Evolutionary conservation across 2,113 vertebrate species (phyloP), one percentile per base, ranked within the genome.

Genomic region (Peucedramus taeniatus): DNA sequence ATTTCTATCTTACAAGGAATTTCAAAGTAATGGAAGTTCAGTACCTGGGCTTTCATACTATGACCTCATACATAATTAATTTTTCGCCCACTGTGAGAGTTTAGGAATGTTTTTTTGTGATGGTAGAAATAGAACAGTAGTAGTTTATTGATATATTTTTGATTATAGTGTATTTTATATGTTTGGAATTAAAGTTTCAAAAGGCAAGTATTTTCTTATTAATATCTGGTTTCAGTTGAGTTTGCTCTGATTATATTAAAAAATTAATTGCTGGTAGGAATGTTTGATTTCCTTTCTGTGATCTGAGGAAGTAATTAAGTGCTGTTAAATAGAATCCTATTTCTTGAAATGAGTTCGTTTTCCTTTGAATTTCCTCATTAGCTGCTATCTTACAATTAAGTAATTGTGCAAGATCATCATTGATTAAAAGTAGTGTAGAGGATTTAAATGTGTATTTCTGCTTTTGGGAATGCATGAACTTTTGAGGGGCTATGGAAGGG

Each of bases 281-380:
- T 82, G 61, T 84, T 82, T 90, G 64, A 79, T 45, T 83, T 88
- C n/a, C 14, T 93, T 82, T 94, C 66, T 72, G 54, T 96, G 79
- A 89, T 83, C 53, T 72, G 68, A 79, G 70, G 57, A 88, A 69
- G 37, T 82, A 95, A 96, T 93, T 87, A 92, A 83, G 74, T 90
- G 50, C 86, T 93, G 76, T 74, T 83, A 83, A 95, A 78, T 82
- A 51, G 85, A 82, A 93, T 75, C 35, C 44, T 75, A 10, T 89
- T 94, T 80, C 85, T 93, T 88, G 63, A 92, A 88, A 71, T 81
- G 37, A 87, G 21, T 71, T 91, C 51, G 24, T 44, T 94, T 91
- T 72, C 70, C 83, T 92, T 92, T 65, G 91, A 87, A 57, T 86
- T 81, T 93, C 93, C 60, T 95, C 50, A 74, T 95, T 93, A 94